These are phyloP conservation scores for Hippocampus guttulatus DNA, from an alignment of 2,113 vertebrate genomes.

Conservation along the genomic window DNA sequence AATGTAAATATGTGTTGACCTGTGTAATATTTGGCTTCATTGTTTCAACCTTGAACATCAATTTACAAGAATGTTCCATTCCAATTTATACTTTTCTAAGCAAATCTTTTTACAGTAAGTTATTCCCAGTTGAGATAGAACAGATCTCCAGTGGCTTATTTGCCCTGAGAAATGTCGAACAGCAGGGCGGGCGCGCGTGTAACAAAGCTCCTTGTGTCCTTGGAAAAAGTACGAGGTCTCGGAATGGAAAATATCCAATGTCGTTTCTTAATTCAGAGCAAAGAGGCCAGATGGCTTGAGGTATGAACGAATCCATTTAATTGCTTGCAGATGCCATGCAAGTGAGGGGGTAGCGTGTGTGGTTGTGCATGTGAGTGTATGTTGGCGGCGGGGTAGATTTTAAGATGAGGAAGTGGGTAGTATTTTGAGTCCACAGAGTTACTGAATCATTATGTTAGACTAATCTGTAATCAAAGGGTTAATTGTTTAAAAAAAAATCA, in stretches of 20 bases:
- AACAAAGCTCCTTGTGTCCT: slow-evolving; percentile 54
- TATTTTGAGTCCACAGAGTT: slow-evolving; percentile 3
- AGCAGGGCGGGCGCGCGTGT: slow-evolving; percentile 18
- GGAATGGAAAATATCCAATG: slow-evolving; percentile 59
- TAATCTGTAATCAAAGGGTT: slow-evolving; percentile 20
- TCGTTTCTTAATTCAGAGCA: slow-evolving; percentile 57
- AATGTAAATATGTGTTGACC: too few relatives aligned
- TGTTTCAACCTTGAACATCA: slow-evolving; percentile 20
- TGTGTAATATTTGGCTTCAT: background rate
- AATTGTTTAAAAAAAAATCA: slow-evolving; percentile 18
- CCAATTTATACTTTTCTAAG: slow-evolving; percentile 43
- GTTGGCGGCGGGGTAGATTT: slow-evolving; percentile 8
- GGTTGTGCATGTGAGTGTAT: background rate
- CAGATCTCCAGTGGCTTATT: slow-evolving; percentile 41
- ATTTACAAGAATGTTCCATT: slow-evolving; percentile 41
- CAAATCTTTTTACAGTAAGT: slow-evolving; percentile 45
- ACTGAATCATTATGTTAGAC: slow-evolving; percentile 6
- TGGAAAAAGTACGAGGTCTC: slow-evolving; percentile 50
- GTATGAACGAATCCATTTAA: slow-evolving; percentile 64
- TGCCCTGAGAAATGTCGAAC: slow-evolving; percentile 43
- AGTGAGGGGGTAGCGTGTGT: slow-evolving; percentile 27
- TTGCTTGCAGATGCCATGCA: slow-evolving; percentile 64
- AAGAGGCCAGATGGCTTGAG: slow-evolving; percentile 63
- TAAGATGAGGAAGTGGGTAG: slow-evolving; percentile 6
- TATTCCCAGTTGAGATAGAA: slow-evolving; percentile 41